A percentile compares a stretch with the other conserved stretches of the same genome.
These are phyloP conservation scores for Buteo buteo DNA, from an alignment of 2,113 vertebrate species.

Conservation along the genomic window DNA sequence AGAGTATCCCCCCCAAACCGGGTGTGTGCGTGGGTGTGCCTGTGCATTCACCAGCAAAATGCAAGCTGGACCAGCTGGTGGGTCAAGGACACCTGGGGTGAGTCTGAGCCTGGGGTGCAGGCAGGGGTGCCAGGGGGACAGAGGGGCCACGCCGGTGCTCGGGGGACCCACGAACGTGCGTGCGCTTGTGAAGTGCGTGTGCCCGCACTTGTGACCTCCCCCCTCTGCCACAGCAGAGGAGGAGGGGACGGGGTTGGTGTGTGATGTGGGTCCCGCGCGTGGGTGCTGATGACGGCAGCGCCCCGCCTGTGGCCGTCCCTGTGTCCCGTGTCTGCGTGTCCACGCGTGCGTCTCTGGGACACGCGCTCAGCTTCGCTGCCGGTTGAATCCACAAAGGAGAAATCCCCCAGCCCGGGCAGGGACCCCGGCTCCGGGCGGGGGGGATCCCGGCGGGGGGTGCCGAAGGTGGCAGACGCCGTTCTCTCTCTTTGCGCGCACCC, in stretches of 20 bases:
- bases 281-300: neutral
- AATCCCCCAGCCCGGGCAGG: neutral
- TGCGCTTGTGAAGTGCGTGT: neutral
- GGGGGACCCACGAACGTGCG: accelerated
- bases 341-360: neutral
- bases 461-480: neutral
- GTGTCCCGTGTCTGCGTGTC: neutral
- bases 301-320: neutral
- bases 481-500: neutral
- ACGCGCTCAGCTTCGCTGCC: neutral
- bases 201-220: neutral
- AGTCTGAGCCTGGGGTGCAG: neutral
- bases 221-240: neutral
- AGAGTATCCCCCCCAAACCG: no score
- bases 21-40: accelerated
- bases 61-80: neutral
- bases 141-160: neutral
- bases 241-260: neutral
- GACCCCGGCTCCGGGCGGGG: no score
- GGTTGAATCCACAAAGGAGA: neutral
- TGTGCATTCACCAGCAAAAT: neutral
- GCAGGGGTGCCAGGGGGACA: neutral
- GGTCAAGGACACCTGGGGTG: neutral
- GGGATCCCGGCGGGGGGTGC: no score
- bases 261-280: neutral